These are phyloP conservation scores for Typhlichthys subterraneus DNA, from an alignment of 2,797 vertebrate genomes.

Conservation along the genomic window DNA sequence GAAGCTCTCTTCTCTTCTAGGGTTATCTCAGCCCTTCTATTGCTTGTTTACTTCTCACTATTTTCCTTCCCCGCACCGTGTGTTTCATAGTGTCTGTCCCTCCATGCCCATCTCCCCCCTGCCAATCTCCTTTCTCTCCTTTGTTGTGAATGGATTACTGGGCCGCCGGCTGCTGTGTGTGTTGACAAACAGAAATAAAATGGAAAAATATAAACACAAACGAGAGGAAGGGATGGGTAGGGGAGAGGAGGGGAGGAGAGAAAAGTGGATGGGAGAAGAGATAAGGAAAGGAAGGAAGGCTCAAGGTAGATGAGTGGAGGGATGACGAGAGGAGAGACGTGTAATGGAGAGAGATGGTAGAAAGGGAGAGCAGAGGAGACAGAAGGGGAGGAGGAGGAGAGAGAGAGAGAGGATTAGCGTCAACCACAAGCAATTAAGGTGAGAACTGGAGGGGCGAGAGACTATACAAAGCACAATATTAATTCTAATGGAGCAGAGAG, in stretches of 20 bases:
- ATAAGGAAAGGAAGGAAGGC: neutral
- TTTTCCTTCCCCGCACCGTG: neutral
- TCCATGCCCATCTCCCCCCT: neutral
- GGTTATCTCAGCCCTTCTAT: neutral
- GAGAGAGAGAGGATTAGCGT: neutral
- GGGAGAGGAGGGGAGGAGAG: conserved; percentile 3
- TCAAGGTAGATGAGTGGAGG: neutral
- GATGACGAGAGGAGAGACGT: neutral
- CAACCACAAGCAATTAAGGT: conserved; percentile 23
- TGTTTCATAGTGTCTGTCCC: neutral
- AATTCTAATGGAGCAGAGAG: neutral
- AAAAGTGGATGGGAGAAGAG: neutral
- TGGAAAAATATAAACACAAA: neutral
- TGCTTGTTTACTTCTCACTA: conserved; percentile 17
- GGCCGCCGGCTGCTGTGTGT: conserved; percentile 8
- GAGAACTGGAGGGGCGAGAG: conserved; percentile 13
- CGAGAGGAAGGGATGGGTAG: neutral
- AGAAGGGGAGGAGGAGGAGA: neutral
- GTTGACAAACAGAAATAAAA: conserved; percentile 23
- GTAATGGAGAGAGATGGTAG: neutral
- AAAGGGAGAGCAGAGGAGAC: neutral
- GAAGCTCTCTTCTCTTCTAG: conserved; percentile 10
- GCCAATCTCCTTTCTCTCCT: conserved; percentile 15
- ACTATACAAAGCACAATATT: neutral
- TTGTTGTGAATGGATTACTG: neutral